These are phyloP conservation scores for Pachyuromys duprasi DNA, from an alignment of 2,797 vertebrate species.

Conservation along the genomic window DNA sequence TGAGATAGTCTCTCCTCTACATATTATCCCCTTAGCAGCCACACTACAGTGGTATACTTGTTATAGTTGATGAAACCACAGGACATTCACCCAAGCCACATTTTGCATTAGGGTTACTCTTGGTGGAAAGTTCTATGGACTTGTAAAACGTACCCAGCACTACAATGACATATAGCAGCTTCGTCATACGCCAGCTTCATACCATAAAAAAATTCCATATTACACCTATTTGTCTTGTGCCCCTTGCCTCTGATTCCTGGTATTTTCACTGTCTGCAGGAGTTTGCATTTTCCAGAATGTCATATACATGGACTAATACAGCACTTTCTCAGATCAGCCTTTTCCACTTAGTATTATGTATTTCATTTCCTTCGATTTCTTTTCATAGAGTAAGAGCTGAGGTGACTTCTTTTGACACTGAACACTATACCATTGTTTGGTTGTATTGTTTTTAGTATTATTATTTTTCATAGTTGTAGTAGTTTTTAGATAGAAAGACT, in stretches of 20 bases:
- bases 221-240: no score
- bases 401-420: neutral
- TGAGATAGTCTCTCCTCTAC: neutral
- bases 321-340: neutral
- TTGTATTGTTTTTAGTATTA: neutral
- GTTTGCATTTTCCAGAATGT: neutral
- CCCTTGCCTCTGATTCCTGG: no score
- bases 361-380: neutral
- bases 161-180: no score
- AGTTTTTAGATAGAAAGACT: neutral
- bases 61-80: rapidly evolving
- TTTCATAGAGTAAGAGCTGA: neutral
- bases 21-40: neutral
- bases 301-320: neutral
- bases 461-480: neutral
- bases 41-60: neutral
- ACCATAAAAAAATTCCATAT: neutral
- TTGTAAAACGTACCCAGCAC: neutral
- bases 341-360: neutral
- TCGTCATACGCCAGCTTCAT: neutral
- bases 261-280: neutral
- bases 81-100: no score
- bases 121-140: neutral
- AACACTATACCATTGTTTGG: neutral
- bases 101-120: neutral